Evolutionary conservation across 2,888 invertebrate species (phyloP).

Genomic region (Xestia rhomboidea): DNA sequence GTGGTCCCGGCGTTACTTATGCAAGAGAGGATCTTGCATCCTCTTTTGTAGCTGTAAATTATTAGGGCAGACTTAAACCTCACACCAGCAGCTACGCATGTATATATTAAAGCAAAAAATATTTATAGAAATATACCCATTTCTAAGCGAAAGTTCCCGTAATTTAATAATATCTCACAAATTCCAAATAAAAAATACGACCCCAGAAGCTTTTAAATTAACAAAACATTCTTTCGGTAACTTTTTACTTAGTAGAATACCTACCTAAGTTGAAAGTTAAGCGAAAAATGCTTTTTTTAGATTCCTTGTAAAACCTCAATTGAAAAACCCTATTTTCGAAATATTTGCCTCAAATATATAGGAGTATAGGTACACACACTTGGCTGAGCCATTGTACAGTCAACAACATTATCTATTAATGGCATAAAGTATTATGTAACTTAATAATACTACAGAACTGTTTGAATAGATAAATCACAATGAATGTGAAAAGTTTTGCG

Average conservation of each 20-base stretch:
- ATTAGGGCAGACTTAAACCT: neutral
- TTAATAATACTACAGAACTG: slow-evolving; percentile 28
- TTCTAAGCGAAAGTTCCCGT: neutral
- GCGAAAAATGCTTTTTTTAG: slow-evolving; percentile 1
- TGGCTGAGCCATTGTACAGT: neutral
- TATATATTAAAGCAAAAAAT: neutral
- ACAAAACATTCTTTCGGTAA: slow-evolving; percentile 45
- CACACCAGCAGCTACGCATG: neutral
- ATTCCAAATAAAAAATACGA: slow-evolving; percentile 46
- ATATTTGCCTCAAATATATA: neutral
- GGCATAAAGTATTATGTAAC: neutral
- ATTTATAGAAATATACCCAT: neutral
- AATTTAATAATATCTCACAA: slow-evolving; percentile 37
- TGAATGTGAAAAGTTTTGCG: slow-evolving; percentile 45
- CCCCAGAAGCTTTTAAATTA: slow-evolving; percentile 38
- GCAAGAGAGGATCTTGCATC: slow-evolving; percentile 16
- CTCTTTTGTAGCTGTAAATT: slow-evolving; percentile 17
- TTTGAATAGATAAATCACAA: slow-evolving; percentile 35
- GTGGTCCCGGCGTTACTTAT: slow-evolving; percentile 21
- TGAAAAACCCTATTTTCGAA: neutral
- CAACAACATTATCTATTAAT: slow-evolving; percentile 4
- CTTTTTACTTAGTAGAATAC: slow-evolving; percentile 38
- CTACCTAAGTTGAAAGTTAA: slow-evolving; percentile 24
- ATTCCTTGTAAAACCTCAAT: slow-evolving; percentile 7
- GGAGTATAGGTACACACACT: neutral